Evolutionary conservation across 2,113 vertebrate genomes (phyloP).

Genomic region (Atractosteus spatula): DNA sequence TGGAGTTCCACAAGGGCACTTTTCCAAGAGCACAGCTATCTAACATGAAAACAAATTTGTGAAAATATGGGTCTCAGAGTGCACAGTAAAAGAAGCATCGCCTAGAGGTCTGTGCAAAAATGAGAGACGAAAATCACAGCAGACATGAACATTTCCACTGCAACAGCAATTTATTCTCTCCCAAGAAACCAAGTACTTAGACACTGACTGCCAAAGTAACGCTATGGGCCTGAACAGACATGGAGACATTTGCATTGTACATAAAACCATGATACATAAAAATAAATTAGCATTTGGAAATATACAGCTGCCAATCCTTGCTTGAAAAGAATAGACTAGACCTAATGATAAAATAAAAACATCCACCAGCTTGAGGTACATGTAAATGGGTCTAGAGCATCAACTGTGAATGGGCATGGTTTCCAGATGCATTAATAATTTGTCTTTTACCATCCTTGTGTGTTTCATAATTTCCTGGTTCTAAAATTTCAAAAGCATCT

Average conservation of each 20-base stretch:
- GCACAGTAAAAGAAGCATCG: too few relatives aligned
- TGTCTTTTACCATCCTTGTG: background rate
- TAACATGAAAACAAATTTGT: too few relatives aligned
- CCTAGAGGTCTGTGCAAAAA: too few relatives aligned
- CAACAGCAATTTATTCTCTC: too few relatives aligned
- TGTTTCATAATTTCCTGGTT: slow-evolving; percentile 9
- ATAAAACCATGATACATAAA: background rate
- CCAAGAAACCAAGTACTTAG: too few relatives aligned
- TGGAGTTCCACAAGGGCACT: too few relatives aligned
- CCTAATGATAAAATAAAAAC: background rate
- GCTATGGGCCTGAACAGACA: too few relatives aligned
- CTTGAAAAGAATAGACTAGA: background rate
- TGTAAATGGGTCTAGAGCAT: background rate
- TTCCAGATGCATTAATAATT: slow-evolving; percentile 19
- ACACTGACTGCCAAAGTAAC: too few relatives aligned
- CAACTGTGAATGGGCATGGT: background rate
- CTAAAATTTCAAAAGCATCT: slow-evolving; percentile 22
- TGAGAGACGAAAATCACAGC: too few relatives aligned
- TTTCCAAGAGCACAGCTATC: too few relatives aligned
- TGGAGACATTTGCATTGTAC: background rate
- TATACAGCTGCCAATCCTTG: background rate
- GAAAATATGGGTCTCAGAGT: too few relatives aligned
- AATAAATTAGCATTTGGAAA: background rate
- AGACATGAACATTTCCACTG: too few relatives aligned
- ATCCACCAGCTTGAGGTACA: background rate